Percentiles rank a stretch among this genome's conserved stretches.
phyloP scores from a whole-genome alignment of 2,797 vertebrate genomes.

The Chelidonichthys spinosus region DNA sequence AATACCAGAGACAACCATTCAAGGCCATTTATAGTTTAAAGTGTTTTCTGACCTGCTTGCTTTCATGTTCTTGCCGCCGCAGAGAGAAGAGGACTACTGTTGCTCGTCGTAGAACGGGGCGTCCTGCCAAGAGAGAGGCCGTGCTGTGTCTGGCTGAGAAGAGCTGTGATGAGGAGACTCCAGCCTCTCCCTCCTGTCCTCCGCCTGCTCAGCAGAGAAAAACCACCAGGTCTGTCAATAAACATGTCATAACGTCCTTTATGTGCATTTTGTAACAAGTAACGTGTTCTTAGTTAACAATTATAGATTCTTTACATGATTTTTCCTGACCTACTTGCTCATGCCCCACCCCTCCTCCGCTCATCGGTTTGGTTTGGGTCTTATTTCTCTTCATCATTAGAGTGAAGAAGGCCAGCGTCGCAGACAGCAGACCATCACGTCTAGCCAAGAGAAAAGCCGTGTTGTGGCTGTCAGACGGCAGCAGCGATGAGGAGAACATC shows the following conservation, averaged over 20 bases:
- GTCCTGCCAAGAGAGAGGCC: constrained; percentile 68
- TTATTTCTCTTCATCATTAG: constrained; percentile 20
- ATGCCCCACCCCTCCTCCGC: background rate
- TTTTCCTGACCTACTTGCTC: background rate
- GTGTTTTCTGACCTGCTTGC: background rate
- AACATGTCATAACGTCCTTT: background rate
- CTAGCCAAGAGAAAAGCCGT: constrained; percentile 22
- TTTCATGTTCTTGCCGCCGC: background rate
- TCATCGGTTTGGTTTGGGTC: background rate
- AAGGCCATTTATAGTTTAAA: background rate
- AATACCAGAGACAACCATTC: background rate
- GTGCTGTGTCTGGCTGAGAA: constrained; percentile 48
- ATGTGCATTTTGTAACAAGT: background rate
- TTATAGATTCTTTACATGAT: background rate
- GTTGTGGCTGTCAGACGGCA: constrained; percentile 4
- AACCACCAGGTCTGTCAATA: constrained; percentile 33
- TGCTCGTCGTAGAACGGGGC: background rate
- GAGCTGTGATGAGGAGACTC: constrained; percentile 54
- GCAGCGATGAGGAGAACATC: constrained; percentile 45
- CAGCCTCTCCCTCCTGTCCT: background rate
- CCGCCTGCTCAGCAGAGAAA: constrained; percentile 20
- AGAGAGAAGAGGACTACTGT: constrained; percentile 30
- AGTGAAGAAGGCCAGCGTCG: background rate
- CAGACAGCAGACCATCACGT: background rate
- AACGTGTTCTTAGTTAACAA: background rate